Conservation (phyloP, 2,113 vertebrate genomes). For the Hippocampus comes region DNA sequence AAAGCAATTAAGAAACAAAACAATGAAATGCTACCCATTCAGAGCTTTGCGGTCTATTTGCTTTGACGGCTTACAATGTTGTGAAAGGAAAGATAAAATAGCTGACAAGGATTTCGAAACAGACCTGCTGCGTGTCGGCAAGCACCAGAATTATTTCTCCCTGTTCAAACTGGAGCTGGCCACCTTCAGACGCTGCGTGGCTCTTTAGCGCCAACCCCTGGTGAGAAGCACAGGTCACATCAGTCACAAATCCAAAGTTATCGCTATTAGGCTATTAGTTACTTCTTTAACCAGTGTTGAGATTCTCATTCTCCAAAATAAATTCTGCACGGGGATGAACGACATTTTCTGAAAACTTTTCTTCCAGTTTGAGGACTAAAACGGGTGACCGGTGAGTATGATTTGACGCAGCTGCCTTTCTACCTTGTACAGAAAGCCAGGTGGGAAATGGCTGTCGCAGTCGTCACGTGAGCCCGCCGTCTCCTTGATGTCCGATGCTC, state of each 20-base stretch:
- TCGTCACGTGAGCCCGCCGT: conserved; percentile 9
- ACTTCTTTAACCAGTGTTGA: too few relatives aligned
- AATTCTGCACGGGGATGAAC: too few relatives aligned
- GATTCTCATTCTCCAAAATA: too few relatives aligned
- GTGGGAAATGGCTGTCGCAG: conserved; percentile 30
- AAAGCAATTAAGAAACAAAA: neutral
- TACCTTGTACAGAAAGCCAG: conserved; percentile 66
- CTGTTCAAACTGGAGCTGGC: conserved; percentile 64
- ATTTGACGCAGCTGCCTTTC: neutral
- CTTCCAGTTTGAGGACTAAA: neutral
- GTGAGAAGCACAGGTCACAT: conserved; percentile 9
- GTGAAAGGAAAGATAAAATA: neutral
- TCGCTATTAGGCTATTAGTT: too few relatives aligned
- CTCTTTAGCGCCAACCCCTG: conserved; percentile 69
- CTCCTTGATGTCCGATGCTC: conserved; percentile 1
- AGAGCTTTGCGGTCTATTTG: too few relatives aligned
- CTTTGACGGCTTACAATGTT: neutral
- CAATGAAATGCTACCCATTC: neutral
- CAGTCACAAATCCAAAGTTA: neutral
- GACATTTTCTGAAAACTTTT: too few relatives aligned
- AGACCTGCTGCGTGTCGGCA: conserved; percentile 51
- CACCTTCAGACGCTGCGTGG: conserved; percentile 47
- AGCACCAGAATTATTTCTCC: conserved; percentile 69
- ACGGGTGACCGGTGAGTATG: neutral
- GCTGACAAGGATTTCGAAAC: conserved; percentile 2